Evolutionary conservation across 2,888 invertebrate species (phyloP).

Genomic region (Idaea dimidiata): DNA sequence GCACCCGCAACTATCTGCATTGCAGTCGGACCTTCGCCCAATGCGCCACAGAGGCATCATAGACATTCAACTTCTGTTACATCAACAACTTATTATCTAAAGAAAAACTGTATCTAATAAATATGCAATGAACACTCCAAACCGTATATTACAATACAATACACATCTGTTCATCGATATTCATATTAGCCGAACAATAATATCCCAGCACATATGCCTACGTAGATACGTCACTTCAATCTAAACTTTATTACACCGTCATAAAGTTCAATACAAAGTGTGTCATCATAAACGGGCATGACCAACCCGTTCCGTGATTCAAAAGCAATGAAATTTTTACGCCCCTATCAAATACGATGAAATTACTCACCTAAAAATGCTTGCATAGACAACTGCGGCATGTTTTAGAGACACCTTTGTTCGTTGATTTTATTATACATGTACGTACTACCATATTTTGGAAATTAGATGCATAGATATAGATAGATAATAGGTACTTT

Average conservation of each 20-base stretch:
- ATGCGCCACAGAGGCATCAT: too few relatives aligned
- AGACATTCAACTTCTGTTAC: too few relatives aligned
- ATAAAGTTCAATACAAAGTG: slow-evolving; percentile 16
- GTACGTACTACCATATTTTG: too few relatives aligned
- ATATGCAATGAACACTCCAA: neutral
- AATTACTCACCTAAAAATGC: slow-evolving; percentile 23
- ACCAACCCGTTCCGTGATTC: slow-evolving; percentile 28
- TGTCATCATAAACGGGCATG: slow-evolving; percentile 9
- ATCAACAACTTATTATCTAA: too few relatives aligned
- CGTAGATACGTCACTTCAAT: slow-evolving; percentile 18
- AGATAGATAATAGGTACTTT: too few relatives aligned
- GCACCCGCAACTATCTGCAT: too few relatives aligned
- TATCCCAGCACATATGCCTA: slow-evolving; percentile 7
- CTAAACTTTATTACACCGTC: slow-evolving; percentile 21
- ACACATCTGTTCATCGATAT: neutral
- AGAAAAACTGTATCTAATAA: too few relatives aligned
- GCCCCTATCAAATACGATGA: slow-evolving; percentile 32
- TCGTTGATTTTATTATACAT: slow-evolving; percentile 5
- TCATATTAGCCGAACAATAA: neutral
- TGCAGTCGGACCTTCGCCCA: too few relatives aligned
- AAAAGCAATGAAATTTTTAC: slow-evolving; percentile 44
- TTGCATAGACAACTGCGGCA: slow-evolving; percentile 17
- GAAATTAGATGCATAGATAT: too few relatives aligned
- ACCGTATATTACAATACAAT: neutral
- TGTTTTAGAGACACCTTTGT: slow-evolving; percentile 16